These are phyloP conservation scores for Gastrophysa polygoni DNA, from an alignment of 2,888 invertebrate genomes.

Conservation along the genomic window DNA sequence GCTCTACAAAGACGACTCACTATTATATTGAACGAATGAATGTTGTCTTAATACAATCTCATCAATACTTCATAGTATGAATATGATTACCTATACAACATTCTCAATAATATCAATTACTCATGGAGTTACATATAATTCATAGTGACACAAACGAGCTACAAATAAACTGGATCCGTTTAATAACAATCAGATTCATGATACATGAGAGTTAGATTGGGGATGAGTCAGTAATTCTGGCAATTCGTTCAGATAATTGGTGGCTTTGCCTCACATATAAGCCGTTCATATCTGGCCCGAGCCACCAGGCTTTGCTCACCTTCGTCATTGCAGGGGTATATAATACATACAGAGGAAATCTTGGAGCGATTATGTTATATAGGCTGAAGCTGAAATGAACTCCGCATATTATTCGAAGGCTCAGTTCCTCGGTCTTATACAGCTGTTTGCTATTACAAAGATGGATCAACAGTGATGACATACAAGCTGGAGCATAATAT, in stretches of 20 bases:
- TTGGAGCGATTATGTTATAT: not conserved
- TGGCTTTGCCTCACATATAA: conserved; percentile 38
- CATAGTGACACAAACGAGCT: conserved; percentile 17
- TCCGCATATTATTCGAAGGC: too few species aligned
- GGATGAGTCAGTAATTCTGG: conserved; percentile 39
- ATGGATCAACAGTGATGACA: too few species aligned
- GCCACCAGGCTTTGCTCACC: conserved; percentile 25
- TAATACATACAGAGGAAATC: too few species aligned
- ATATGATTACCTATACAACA: too few species aligned
- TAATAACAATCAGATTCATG: conserved; percentile 20
- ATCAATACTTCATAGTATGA: too few species aligned
- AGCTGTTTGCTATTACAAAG: too few species aligned
- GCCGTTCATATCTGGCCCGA: conserved; percentile 37
- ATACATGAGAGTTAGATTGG: conserved; percentile 28
- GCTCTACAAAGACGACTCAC: too few species aligned
- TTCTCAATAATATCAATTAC: not conserved
- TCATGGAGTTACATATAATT: not conserved
- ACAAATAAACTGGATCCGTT: conserved; percentile 21
- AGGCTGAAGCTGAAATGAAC: too few species aligned
- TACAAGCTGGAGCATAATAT: too few species aligned
- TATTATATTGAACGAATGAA: too few species aligned
- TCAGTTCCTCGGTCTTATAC: too few species aligned
- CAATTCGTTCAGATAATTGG: conserved; percentile 41
- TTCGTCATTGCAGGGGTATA: conserved; percentile 17
- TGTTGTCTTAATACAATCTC: too few species aligned